A percentile compares a stretch with the other conserved stretches of the same genome.
These are phyloP conservation scores for Hycleus cichorii DNA, from an alignment of 1,140 invertebrate genomes.

Conservation along the genomic window DNA sequence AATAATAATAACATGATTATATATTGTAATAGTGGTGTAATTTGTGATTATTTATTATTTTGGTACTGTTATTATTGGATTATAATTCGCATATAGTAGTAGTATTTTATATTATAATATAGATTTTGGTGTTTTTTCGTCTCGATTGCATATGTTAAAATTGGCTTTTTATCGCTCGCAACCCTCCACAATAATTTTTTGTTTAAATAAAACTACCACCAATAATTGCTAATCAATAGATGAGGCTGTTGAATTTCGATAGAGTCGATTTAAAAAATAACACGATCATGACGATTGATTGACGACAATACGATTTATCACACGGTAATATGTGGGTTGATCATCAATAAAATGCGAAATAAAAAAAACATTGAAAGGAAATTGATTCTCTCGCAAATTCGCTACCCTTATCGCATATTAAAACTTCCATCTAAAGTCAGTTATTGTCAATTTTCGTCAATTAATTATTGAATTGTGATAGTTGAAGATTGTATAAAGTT, in stretches of 20 bases:
- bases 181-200: too few relatives aligned
- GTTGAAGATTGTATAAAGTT: too few relatives aligned
- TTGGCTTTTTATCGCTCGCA: too few relatives aligned
- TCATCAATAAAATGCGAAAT: too few relatives aligned
- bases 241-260: conserved; percentile 27
- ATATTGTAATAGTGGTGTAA: conserved; percentile 28
- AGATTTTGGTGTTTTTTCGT: conserved; percentile 20
- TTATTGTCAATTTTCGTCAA: too few relatives aligned
- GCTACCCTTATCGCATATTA: too few relatives aligned
- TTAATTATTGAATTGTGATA: too few relatives aligned
- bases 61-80: conserved; percentile 25
- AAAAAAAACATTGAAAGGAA: too few relatives aligned
- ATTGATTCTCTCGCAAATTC: too few relatives aligned
- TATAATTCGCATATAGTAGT: conserved; percentile 22
- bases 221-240: conserved; percentile 29
- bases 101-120: too few relatives aligned
- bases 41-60: conserved; percentile 30
- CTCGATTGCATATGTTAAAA: conserved; percentile 11
- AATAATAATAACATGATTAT: conserved; percentile 12
- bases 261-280: conserved; percentile 21
- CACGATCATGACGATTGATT: conserved; percentile 19
- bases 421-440: too few relatives aligned
- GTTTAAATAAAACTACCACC: neutral
- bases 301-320: conserved; percentile 12
- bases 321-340: conserved; percentile 6